These are phyloP conservation scores for Anas bahamensis DNA, from an alignment of 2,797 vertebrate genomes.

Conservation along the genomic window DNA sequence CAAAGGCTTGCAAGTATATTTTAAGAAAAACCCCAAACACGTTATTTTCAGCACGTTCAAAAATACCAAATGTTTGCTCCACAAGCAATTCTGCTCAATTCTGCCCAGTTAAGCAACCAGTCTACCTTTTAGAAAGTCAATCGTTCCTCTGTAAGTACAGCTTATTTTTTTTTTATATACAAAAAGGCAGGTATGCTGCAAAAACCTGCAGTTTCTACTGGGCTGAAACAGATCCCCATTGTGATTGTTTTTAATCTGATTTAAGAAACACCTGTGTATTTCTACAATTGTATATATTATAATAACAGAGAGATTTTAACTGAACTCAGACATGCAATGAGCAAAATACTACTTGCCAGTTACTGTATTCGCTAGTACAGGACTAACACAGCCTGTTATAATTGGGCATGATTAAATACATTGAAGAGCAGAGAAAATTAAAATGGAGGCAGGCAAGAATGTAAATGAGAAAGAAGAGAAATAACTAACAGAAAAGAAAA, in stretches of 20 bases:
- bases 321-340: not conserved
- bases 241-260: not conserved
- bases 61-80: not conserved
- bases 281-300: not conserved
- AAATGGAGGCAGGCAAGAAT: not conserved
- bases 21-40: not conserved
- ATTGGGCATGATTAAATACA: not conserved
- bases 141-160: not conserved
- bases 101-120: not conserved
- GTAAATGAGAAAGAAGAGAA: not conserved
- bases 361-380: not conserved
- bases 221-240: not conserved
- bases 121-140: not conserved
- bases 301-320: not conserved
- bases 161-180: not conserved
- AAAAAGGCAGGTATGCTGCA: not conserved
- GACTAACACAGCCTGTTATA: not conserved
- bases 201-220: not conserved
- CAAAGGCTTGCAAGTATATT: not conserved
- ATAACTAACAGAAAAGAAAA: not conserved
- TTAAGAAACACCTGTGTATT: not conserved
- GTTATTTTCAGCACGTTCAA: not conserved
- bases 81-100: not conserved
- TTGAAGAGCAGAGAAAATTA: not conserved
- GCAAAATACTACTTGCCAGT: not conserved